Percentiles rank a stretch among this genome's conserved stretches.
Evolutionary conservation across 2,888 invertebrate genomes (phyloP).

Genomic region (Agrypnus murinus): DNA sequence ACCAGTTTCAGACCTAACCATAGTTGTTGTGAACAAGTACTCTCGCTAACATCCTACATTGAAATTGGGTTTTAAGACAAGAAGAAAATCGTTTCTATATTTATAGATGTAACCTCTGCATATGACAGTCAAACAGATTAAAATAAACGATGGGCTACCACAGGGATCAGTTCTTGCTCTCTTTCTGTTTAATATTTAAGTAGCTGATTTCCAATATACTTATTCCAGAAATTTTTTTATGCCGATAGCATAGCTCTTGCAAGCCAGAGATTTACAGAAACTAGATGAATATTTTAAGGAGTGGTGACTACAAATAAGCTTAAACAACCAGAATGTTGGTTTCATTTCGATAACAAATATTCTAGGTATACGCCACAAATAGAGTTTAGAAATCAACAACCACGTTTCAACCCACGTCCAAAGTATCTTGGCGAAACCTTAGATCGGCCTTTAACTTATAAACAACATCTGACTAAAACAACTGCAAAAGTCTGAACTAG

Average conservation of each 20-base stretch:
- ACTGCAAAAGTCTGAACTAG: neutral
- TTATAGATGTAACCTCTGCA: too few species aligned
- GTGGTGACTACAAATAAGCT: neutral
- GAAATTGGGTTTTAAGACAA: too few species aligned
- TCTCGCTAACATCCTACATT: too few species aligned
- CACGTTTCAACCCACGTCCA: neutral
- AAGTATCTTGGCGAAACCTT: conserved; percentile 6
- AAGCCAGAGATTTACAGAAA: neutral
- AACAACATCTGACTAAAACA: conserved; percentile 9
- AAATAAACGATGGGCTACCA: conserved; percentile 7
- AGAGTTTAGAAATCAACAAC: conserved; percentile 1
- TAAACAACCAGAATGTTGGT: neutral
- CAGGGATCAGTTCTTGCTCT: neutral
- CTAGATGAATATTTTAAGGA: neutral
- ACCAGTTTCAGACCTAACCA: too few species aligned
- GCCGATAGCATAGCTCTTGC: neutral
- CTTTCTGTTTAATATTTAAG: conserved; percentile 3
- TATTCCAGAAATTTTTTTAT: too few species aligned
- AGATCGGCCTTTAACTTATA: neutral
- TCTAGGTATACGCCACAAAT: neutral
- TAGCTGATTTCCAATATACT: neutral
- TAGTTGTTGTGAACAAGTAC: too few species aligned
- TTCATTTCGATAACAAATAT: neutral
- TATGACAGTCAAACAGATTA: too few species aligned
- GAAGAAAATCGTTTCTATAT: too few species aligned